Percentiles rank a stretch among this genome's conserved stretches.
These are phyloP conservation scores for Colossoma macropomum DNA, from an alignment of 2,113 vertebrate species.

Conservation along the genomic window DNA sequence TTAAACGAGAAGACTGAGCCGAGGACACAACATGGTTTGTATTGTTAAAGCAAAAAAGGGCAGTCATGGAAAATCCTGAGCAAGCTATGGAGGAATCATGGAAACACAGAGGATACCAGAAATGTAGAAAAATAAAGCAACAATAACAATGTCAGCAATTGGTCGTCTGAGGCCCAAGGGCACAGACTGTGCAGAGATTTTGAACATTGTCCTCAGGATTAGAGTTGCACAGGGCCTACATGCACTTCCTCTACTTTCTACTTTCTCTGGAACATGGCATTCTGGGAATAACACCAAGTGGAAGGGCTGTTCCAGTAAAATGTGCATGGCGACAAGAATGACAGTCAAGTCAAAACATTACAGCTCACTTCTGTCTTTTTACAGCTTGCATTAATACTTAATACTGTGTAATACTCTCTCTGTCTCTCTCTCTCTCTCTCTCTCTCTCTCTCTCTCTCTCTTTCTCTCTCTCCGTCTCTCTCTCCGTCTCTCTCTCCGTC, in stretches of 20 bases:
- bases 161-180: slow-evolving; percentile 22
- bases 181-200: slow-evolving; percentile 31
- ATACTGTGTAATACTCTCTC: background rate
- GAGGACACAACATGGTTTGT: no score
- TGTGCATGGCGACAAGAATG: slow-evolving; percentile 1
- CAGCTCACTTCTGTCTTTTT: background rate
- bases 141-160: slow-evolving; percentile 18
- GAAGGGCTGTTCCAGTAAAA: background rate
- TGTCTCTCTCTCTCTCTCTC: background rate
- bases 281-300: slow-evolving; percentile 26
- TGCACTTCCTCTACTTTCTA: slow-evolving; percentile 29
- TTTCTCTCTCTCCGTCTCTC: no score
- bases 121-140: background rate
- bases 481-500: background rate
- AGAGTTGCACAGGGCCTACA: slow-evolving; percentile 43
- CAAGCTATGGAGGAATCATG: background rate
- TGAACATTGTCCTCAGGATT: slow-evolving; percentile 45
- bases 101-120: slow-evolving; percentile 3
- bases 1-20: no score
- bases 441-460: background rate
- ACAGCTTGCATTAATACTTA: background rate
- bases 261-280: slow-evolving; percentile 4
- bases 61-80: background rate
- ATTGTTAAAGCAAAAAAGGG: background rate
- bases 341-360: slow-evolving; percentile 12